Evolutionary conservation across 2,113 vertebrate species (phyloP).

Genomic region (Felis catus): F.catus_Fca126_mat1.0 CM031416.1:21039001-21039500

Average conservation of each 20-base stretch:
- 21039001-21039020: too few relatives aligned
- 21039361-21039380: not conserved
- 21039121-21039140: not conserved
- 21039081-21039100: not conserved
- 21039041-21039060: too few relatives aligned
- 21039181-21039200: not conserved
- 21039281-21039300: not conserved
- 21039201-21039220: not conserved
- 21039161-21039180: not conserved
- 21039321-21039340: not conserved
- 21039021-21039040: too few relatives aligned
- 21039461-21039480: not conserved
- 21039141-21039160: not conserved
- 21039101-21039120: not conserved
- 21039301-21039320: not conserved
- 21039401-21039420: not conserved
- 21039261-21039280: not conserved
- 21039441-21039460: not conserved
- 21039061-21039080: too few relatives aligned
- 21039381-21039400: not conserved
- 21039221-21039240: not conserved
- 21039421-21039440: not conserved
- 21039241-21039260: not conserved
- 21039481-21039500: too few relatives aligned
- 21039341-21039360: not conserved